Conservation (phyloP, 1,140 invertebrate genomes). For the Paraescarpia echinospica region DNA sequence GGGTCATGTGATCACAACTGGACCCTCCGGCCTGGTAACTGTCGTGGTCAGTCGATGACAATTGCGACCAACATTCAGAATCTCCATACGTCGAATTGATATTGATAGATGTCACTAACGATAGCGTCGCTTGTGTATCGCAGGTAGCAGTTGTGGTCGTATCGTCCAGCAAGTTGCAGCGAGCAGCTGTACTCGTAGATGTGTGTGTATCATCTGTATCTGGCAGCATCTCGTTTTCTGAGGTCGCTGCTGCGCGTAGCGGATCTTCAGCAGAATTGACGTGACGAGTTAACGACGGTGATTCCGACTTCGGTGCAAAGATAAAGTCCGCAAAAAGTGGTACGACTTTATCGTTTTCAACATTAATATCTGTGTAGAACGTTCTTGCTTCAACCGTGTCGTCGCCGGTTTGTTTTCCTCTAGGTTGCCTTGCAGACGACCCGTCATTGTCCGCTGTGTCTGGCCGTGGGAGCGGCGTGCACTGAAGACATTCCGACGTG, state of each 20-base stretch:
- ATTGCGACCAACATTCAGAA: too few relatives aligned
- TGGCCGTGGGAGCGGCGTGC: neutral
- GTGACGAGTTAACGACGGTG: neutral
- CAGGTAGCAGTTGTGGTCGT: neutral
- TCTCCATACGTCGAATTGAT: too few relatives aligned
- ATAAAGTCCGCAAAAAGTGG: too few relatives aligned
- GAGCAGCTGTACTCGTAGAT: neutral
- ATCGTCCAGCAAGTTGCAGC: too few relatives aligned
- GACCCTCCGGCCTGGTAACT: too few relatives aligned
- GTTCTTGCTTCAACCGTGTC: neutral
- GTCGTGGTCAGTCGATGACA: too few relatives aligned
- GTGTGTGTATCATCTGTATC: neutral
- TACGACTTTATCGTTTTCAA: neutral
- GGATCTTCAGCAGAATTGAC: neutral
- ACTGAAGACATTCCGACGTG: neutral
- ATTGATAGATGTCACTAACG: neutral
- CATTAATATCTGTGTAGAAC: neutral
- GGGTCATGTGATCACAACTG: too few relatives aligned
- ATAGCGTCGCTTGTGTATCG: neutral
- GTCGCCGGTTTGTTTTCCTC: too few relatives aligned
- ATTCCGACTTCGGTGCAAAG: neutral
- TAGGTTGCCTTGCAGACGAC: too few relatives aligned
- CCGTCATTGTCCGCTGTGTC: neutral
- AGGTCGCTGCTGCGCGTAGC: neutral
- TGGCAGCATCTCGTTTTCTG: neutral